phyloP scores from a whole-genome alignment of 2,888 invertebrate species.

The Fragum fragum region DNA sequence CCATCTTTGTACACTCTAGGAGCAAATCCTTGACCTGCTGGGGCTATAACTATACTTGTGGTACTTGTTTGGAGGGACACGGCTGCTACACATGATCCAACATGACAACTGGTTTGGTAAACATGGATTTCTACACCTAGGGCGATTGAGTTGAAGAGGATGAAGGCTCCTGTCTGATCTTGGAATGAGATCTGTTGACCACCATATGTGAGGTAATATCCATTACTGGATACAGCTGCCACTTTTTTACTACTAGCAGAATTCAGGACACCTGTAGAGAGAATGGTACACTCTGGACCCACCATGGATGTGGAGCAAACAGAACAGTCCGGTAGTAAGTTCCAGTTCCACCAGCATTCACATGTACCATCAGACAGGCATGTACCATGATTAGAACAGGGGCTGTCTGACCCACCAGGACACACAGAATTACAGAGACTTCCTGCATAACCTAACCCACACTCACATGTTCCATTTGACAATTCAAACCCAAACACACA shows the following conservation, averaged over 20 bases:
- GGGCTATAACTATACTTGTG: constrained; percentile 59
- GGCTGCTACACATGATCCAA: constrained; percentile 73
- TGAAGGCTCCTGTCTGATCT: constrained; percentile 63
- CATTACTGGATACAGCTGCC: constrained; percentile 71
- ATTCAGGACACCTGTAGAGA: constrained; percentile 45
- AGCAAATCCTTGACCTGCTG: constrained; percentile 63
- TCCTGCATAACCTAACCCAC: constrained; percentile 72
- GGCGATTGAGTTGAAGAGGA: constrained; percentile 46
- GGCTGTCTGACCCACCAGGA: constrained; percentile 72
- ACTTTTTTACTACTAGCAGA: constrained; percentile 44
- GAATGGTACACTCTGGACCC: constrained; percentile 72
- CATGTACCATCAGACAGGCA: constrained; percentile 71
- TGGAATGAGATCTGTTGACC: constrained; percentile 68
- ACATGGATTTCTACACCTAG: constrained; percentile 67
- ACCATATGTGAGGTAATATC: constrained; percentile 70
- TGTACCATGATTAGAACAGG: constrained; percentile 73
- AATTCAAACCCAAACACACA: constrained; percentile 68
- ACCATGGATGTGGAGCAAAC: constrained; percentile 64
- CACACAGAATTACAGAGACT: constrained; percentile 65
- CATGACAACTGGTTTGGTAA: constrained; percentile 70
- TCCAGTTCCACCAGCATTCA: constrained; percentile 76
- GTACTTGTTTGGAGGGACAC: constrained; percentile 60
- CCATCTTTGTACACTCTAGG: constrained; percentile 63
- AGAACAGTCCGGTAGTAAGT: constrained; percentile 63
- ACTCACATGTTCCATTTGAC: constrained; percentile 63